phyloP scores from a whole-genome alignment of 2,797 vertebrate species.

The Balearica regulorum region DNA sequence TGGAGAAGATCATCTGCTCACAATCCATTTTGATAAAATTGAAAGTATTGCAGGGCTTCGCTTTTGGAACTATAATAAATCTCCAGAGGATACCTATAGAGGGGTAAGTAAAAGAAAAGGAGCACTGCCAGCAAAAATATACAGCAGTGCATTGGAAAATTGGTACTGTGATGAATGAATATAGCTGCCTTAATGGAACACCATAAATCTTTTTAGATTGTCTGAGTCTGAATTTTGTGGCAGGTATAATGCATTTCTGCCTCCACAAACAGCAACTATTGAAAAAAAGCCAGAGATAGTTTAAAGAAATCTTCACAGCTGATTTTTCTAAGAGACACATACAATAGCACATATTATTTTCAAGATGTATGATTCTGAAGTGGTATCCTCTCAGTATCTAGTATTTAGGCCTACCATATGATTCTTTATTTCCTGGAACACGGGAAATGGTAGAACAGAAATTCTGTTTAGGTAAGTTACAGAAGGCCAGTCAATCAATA shows the following conservation, averaged over 20 bases:
- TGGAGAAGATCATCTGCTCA: conserved; percentile 84
- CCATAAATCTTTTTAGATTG: conserved; percentile 73
- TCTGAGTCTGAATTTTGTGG: conserved; percentile 50
- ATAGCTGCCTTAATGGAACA: conserved; percentile 57
- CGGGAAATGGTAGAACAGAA: background rate
- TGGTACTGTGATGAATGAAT: conserved; percentile 70
- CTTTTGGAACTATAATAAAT: conserved; percentile 99
- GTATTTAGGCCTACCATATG: background rate
- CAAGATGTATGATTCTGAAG: background rate
- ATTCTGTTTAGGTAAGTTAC: background rate
- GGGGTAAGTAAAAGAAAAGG: conserved; percentile 84
- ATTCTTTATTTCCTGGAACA: conserved; percentile 1
- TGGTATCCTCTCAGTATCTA: background rate
- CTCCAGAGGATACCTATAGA: conserved; percentile 94
- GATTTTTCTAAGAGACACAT: conserved; percentile 15
- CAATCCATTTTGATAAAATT: conserved; percentile 78
- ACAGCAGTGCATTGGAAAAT: conserved; percentile 60
- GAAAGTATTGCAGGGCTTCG: conserved; percentile 89
- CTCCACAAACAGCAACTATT: conserved; percentile 40
- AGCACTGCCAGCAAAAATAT: conserved; percentile 63
- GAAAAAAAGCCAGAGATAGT: background rate
- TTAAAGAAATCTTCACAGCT: background rate
- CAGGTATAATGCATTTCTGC: conserved; percentile 41
- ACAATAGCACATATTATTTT: conserved; percentile 31
- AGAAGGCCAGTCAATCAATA: background rate